Evolutionary conservation across 2,888 invertebrate genomes (phyloP).

Genomic region (Cristatella mucedo): DNA sequence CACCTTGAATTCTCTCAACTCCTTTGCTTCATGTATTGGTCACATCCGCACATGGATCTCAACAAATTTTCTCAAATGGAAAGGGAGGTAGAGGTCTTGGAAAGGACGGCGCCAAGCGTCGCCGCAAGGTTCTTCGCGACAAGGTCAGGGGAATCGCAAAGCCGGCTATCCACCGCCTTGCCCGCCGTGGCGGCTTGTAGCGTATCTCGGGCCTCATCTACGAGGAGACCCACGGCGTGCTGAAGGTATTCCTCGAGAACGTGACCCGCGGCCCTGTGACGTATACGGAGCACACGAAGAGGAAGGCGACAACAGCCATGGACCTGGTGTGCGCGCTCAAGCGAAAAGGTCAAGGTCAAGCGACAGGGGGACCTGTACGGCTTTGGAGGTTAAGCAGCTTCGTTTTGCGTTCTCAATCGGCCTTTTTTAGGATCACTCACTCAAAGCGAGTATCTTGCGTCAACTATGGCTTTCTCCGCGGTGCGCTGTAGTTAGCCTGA

Average conservation of each 20-base stretch:
- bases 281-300: conserved; percentile 69
- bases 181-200: conserved; percentile 49
- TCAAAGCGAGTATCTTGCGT: no score
- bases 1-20: no score
- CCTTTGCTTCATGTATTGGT: no score
- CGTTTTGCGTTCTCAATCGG: conserved; percentile 12
- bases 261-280: conserved; percentile 70
- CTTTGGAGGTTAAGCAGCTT: conserved; percentile 48
- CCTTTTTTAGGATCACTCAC: conserved; percentile 18
- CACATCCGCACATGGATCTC: no score
- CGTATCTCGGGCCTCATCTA: conserved; percentile 59
- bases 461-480: no score
- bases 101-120: conserved; percentile 65
- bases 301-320: conserved; percentile 75
- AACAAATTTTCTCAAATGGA: no score
- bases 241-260: conserved; percentile 66
- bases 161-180: conserved; percentile 59
- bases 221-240: conserved; percentile 60
- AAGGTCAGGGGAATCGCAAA: conserved; percentile 64
- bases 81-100: no score
- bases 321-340: conserved; percentile 70
- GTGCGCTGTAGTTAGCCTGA: no score
- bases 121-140: conserved; percentile 58
- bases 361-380: conserved; percentile 67
- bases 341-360: conserved; percentile 59